A percentile compares a stretch with the other conserved stretches of the same genome.
phyloP scores from a whole-genome alignment of 2,113 vertebrate genomes.

The Fukomys damarensis region DNA sequence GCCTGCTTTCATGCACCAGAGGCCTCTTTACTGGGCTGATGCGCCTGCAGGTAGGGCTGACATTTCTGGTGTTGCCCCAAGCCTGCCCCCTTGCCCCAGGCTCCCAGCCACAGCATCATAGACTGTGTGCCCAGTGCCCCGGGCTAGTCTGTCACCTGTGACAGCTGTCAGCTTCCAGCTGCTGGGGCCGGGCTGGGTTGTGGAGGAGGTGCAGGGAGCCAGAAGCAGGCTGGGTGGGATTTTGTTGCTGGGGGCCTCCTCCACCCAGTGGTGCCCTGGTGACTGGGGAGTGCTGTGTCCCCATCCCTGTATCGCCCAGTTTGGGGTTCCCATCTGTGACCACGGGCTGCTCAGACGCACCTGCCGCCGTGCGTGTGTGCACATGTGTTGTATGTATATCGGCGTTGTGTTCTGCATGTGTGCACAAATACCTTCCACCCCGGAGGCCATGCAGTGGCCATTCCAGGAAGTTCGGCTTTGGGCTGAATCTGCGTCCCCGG shows the following conservation, averaged over 20 bases:
- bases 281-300: too few relatives aligned
- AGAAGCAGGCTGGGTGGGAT: background rate
- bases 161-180: too few relatives aligned
- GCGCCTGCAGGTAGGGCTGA: background rate
- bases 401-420: background rate
- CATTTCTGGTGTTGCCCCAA: background rate
- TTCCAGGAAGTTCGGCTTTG: rapidly evolving
- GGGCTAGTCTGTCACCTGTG: background rate
- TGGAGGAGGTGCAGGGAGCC: background rate
- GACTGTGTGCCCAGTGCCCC: background rate
- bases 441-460: rapidly evolving
- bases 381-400: too few relatives aligned
- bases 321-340: background rate
- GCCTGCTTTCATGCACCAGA: background rate
- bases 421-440: rapidly evolving
- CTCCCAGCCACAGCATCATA: background rate
- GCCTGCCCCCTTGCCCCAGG: background rate
- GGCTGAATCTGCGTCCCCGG: background rate
- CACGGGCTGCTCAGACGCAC: background rate
- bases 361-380: background rate
- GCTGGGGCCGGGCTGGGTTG: background rate
- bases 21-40: background rate
- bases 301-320: rapidly evolving
- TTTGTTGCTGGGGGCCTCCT: background rate
- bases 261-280: background rate